A percentile compares a stretch with the other conserved stretches of the same genome.
phyloP scores from a whole-genome alignment of 2,797 vertebrate genomes.

The Glyptemys insculpta region DNA sequence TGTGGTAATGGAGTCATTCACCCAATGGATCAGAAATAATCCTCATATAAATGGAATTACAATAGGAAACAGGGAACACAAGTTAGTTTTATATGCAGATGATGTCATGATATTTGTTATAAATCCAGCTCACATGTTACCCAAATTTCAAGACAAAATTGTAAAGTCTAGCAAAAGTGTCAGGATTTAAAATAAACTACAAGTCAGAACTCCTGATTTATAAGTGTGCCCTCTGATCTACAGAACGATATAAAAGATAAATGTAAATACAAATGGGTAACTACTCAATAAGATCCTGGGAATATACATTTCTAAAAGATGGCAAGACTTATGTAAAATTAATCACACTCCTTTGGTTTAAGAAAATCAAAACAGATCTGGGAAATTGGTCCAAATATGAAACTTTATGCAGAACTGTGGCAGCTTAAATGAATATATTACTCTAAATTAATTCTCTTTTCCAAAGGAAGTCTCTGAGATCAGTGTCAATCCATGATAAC shows the following conservation, averaged over 20 bases:
- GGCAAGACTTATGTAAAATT: not conserved
- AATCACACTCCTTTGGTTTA: not conserved
- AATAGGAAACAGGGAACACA: not conserved
- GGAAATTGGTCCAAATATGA: not conserved
- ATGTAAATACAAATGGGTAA: not conserved
- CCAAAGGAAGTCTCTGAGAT: not conserved
- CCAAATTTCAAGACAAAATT: not conserved
- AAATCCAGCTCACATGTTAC: not conserved
- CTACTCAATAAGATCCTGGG: not conserved
- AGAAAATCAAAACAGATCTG: not conserved
- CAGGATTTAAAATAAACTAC: not conserved
- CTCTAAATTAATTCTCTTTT: not conserved
- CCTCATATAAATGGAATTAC: not conserved
- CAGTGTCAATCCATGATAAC: not conserved
- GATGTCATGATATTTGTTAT: not conserved
- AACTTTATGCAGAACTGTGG: not conserved
- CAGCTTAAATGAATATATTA: not conserved
- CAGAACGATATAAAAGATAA: not conserved
- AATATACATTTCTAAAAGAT: not conserved
- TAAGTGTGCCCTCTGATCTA: not conserved
- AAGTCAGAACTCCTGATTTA: not conserved
- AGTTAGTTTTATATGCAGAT: not conserved
- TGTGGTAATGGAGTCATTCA: not conserved
- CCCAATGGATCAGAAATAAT: not conserved
- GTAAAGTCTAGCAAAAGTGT: not conserved